Evolutionary conservation across 2,797 vertebrate genomes (phyloP), one percentile per base, ranked within the genome.

Genomic region (Lophura swinhoii): DNA sequence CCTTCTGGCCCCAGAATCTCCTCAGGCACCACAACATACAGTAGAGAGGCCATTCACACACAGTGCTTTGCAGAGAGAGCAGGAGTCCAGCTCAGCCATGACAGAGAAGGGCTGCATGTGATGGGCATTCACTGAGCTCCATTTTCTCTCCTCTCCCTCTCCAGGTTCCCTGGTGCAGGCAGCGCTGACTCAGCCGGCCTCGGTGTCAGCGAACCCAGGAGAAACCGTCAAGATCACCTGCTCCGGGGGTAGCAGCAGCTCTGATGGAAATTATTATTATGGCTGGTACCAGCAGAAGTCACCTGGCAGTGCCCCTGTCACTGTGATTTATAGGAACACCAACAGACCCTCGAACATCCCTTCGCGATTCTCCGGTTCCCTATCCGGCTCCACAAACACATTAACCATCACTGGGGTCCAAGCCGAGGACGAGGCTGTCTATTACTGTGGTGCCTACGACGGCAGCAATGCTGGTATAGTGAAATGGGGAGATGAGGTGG

Each of bases 171-270:
- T 72, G 59, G 46, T 74, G 26, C 63, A 84, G 44, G 39, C 69
- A 64, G 20, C 74, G 0, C 1, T 72, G 33, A 62, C 2, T 21
- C 78, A 55, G 88, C 18, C 20, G 0, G 0, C 58, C 39, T 53
- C 21, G 0, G 2, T 28, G n/a, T 85, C 46, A 1, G 13, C 1
- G 1, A 26, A 31, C 5, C 7, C 0, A 1, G 62, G 53, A 49
- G 1, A 21, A 17, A 70, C 14, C 0, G 9, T 31, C 29, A 5
- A 1, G 9, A 63, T 71, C 67, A 53, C 58, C 37, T 35, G 56
- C 37, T 31, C 31, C 0, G 9, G 48, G 58, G 2, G 55, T 58
- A 55, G 29, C 17, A 20, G 17, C 31, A 5, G 8, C 31, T n/a
- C n/a, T n/a, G n/a, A n/a, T 21, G 28, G 11, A n/a, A n/a, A n/a